Evolutionary conservation across 2,888 invertebrate genomes (phyloP).

Genomic region (Heterodera filipjevi): DNA sequence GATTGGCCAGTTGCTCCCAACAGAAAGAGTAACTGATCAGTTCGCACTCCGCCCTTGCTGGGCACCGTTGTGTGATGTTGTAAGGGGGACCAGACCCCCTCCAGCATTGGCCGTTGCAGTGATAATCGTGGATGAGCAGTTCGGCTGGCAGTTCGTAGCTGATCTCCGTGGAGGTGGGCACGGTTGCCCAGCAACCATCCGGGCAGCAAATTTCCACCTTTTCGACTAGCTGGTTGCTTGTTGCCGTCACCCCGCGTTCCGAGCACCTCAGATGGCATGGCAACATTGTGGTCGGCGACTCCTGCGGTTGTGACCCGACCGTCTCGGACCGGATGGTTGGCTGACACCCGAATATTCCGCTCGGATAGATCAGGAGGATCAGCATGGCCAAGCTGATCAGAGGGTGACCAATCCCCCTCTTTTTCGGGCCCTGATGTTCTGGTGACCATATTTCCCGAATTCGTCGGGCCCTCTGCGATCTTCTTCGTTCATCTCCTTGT

Average conservation of each 20-base stretch:
- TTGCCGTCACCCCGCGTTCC: neutral
- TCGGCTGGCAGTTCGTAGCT: conserved; percentile 7
- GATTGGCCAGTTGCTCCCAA: conserved; percentile 1
- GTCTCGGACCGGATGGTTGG: neutral
- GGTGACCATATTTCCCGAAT: neutral
- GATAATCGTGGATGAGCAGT: neutral
- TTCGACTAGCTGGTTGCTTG: neutral
- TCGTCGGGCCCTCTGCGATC: neutral
- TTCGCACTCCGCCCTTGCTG: neutral
- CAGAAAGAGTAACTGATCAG: no score
- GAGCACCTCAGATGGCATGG: neutral
- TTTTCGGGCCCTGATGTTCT: neutral
- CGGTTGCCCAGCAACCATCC: no score
- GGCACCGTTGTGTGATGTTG: neutral
- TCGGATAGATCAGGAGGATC: no score
- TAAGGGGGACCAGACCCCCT: neutral
- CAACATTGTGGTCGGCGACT: neutral
- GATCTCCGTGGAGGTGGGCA: no score
- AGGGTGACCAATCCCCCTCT: no score
- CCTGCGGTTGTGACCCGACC: neutral
- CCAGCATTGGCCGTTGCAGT: conserved; percentile 18
- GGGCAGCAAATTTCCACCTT: conserved; percentile 10
- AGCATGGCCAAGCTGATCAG: no score
- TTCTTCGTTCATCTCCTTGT: neutral
- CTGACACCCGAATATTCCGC: no score